Conservation (phyloP, 1,140 invertebrate species). For the silkworm (Bombyx mori) region ASM3026992v2 NC_085113.1:3986501-3987000, state of each 20-base stretch:
- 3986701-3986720: constrained; percentile 5
- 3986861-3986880: too few relatives aligned
- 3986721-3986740: constrained; percentile 4
- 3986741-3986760: constrained; percentile 1
- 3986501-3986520: constrained; percentile 46
- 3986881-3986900: too few relatives aligned
- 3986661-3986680: constrained; percentile 5
- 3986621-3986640: constrained; percentile 20
- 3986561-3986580: constrained; percentile 40
- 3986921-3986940: too few relatives aligned
- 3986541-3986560: constrained; percentile 47
- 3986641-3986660: constrained; percentile 10
- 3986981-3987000: too few relatives aligned
- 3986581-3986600: constrained; percentile 19
- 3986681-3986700: not conserved
- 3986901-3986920: too few relatives aligned
- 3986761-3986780: too few relatives aligned
- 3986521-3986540: constrained; percentile 47
- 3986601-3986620: constrained; percentile 29
- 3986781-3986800: too few relatives aligned
- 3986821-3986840: too few relatives aligned
- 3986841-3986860: too few relatives aligned
- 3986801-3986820: too few relatives aligned
- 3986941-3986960: too few relatives aligned
- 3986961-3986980: too few relatives aligned